A percentile compares a stretch with the other conserved stretches of the same genome.
These are phyloP conservation scores for Pluvianellus socialis DNA, from an alignment of 2,113 vertebrate species.

Conservation along the genomic window DNA sequence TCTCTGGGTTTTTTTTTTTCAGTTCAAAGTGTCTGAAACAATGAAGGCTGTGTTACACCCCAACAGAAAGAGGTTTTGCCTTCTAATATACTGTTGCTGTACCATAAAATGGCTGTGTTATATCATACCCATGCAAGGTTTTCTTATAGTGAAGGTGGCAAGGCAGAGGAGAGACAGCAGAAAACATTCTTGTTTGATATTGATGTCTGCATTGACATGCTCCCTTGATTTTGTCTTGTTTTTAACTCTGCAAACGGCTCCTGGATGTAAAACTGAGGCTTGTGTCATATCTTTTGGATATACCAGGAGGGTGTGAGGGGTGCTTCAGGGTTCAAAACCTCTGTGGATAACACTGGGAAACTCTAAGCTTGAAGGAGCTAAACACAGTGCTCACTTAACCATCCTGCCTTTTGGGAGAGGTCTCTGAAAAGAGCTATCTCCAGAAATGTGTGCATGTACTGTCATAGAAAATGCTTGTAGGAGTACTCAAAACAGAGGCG, in stretches of 20 bases:
- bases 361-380: not conserved
- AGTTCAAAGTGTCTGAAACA: not conserved
- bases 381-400: not conserved
- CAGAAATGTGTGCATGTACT: not conserved
- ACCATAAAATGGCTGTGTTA: not conserved
- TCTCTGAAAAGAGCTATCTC: not conserved
- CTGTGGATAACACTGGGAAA: not conserved
- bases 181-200: not conserved
- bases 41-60: not conserved
- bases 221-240: not conserved
- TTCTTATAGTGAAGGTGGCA: not conserved
- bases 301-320: not conserved
- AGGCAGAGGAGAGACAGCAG: not conserved
- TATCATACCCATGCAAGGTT: not conserved
- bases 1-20: not conserved
- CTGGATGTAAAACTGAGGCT: not conserved
- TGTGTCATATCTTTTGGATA: not conserved
- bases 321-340: not conserved
- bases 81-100: not conserved
- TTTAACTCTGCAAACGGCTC: not conserved
- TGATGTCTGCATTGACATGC: not conserved
- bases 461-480: not conserved
- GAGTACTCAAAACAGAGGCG: not conserved
- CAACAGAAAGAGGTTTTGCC: not conserved
- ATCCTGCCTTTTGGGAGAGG: not conserved